Conservation (phyloP, 2,113 vertebrate genomes). For the Sturnus vulgaris region DNA sequence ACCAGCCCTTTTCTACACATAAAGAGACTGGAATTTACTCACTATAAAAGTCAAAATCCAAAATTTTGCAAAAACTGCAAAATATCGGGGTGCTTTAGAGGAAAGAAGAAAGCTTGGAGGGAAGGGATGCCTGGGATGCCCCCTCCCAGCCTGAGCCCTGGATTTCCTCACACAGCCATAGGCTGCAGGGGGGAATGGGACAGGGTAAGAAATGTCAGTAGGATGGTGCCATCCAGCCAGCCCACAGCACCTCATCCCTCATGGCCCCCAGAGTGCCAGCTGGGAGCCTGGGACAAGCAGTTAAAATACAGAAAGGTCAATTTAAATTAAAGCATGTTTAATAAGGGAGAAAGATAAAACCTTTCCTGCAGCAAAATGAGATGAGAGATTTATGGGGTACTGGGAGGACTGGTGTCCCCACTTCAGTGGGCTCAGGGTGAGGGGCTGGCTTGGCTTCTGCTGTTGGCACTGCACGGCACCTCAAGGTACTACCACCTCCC, state of each 20-base stretch:
- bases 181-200: not conserved
- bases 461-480: fast-evolving
- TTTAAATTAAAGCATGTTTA: conserved; percentile 27
- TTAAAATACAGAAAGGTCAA: conserved; percentile 14
- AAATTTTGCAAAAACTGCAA: not conserved
- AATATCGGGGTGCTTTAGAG: not conserved
- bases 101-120: not conserved
- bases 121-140: not conserved
- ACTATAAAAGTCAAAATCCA: not conserved
- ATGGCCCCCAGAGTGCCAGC: fast-evolving
- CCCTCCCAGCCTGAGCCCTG: fast-evolving
- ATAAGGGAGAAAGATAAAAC: not conserved
- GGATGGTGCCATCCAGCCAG: not conserved
- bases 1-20: not conserved
- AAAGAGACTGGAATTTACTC: not conserved
- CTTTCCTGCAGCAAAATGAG: not conserved
- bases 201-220: fast-evolving
- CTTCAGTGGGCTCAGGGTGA: not conserved
- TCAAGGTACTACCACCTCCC: not conserved
- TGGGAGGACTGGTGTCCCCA: not conserved
- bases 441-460: fast-evolving
- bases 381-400: not conserved
- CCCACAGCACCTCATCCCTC: fast-evolving
- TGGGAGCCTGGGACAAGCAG: not conserved
- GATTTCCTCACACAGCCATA: fast-evolving